Evolutionary conservation across 1,140 invertebrate species (phyloP).

Genomic region (Trichoplusia ni): DNA sequence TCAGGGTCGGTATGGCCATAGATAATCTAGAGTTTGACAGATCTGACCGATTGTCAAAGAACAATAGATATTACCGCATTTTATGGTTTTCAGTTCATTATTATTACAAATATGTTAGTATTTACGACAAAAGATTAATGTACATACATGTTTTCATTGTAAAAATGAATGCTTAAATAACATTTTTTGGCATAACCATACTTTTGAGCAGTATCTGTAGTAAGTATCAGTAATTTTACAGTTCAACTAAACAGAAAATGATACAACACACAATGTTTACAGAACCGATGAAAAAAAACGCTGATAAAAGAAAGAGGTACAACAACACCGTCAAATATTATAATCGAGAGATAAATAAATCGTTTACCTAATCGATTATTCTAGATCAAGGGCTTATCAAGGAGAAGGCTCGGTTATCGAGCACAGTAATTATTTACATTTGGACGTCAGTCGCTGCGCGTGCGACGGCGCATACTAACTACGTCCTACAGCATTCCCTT

Average conservation of each 20-base stretch:
- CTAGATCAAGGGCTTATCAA: constrained; percentile 41
- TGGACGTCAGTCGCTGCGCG: constrained; percentile 2
- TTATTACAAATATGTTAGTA: neutral
- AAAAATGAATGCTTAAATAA: too few species aligned
- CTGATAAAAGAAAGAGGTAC: too few species aligned
- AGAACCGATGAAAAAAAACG: too few species aligned
- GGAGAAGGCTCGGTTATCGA: constrained; percentile 23
- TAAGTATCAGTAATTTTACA: too few species aligned
- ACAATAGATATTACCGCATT: neutral
- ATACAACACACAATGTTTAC: too few species aligned
- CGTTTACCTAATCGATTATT: constrained; percentile 19
- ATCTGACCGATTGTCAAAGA: constrained; percentile 37
- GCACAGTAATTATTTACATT: constrained; percentile 30
- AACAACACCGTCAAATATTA: neutral
- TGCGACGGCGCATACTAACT: constrained; percentile 44
- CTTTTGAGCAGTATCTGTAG: too few species aligned
- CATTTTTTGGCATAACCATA: too few species aligned
- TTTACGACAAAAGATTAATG: too few species aligned
- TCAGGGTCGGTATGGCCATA: constrained; percentile 14
- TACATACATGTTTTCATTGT: too few species aligned
- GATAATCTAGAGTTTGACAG: constrained; percentile 24
- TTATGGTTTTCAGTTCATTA: neutral
- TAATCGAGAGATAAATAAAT: constrained; percentile 5
- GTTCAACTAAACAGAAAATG: too few species aligned
- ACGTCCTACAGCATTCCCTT: constrained; percentile 44